A percentile compares a stretch with the other conserved stretches of the same genome.
Conservation (phyloP, 2,113 vertebrate genomes). For the Nematolebias whitei region DNA sequence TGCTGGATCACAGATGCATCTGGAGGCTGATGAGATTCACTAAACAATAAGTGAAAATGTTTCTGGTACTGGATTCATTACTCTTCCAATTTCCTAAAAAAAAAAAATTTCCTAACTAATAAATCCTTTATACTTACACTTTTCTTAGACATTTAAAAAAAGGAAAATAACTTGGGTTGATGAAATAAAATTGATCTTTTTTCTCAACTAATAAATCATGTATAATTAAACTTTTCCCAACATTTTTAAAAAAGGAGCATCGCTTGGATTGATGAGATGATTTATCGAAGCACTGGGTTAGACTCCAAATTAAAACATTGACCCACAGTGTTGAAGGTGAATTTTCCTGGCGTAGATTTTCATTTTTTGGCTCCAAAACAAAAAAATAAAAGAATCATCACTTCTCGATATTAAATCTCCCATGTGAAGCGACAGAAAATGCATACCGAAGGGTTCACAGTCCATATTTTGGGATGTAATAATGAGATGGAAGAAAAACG, state of each 20-base stretch:
- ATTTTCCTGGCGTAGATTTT: constrained; percentile 28
- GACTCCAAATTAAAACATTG: constrained; percentile 32
- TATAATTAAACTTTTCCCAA: background rate
- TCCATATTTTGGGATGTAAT: constrained; percentile 28
- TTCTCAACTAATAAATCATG: background rate
- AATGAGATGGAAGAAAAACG: background rate
- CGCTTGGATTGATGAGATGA: constrained; percentile 16
- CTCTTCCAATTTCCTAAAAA: background rate
- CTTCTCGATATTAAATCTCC: constrained; percentile 23
- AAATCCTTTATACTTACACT: constrained; percentile 1
- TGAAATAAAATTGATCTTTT: constrained; percentile 8
- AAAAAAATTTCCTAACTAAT: background rate
- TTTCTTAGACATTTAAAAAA: background rate
- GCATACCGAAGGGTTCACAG: constrained; percentile 32
- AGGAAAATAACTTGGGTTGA: constrained; percentile 1
- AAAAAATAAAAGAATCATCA: constrained; percentile 24
- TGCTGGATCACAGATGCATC: constrained; percentile 7
- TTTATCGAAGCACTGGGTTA: constrained; percentile 32
- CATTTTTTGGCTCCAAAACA: constrained; percentile 25
- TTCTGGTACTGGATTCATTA: background rate
- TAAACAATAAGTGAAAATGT: background rate
- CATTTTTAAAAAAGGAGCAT: background rate
- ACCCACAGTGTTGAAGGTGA: constrained; percentile 30
- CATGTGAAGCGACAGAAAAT: constrained; percentile 35
- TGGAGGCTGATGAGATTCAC: constrained; percentile 1